Percentiles rank a stretch among this genome's conserved stretches.
phyloP scores from a whole-genome alignment of 2,888 invertebrate species.

The Eupithecia vulgata region DNA sequence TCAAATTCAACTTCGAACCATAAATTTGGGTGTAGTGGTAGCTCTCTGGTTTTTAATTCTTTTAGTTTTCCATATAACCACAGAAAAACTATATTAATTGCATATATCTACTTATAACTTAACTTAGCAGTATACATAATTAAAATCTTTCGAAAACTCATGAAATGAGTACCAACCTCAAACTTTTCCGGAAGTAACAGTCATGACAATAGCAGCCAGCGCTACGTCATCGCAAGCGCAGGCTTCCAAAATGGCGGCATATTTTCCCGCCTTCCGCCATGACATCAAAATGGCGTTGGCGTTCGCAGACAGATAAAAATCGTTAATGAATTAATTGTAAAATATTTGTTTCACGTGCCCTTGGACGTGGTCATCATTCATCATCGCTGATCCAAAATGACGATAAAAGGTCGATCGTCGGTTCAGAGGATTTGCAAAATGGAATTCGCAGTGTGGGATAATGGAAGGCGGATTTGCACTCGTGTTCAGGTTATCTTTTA shows the following conservation, averaged over 20 bases:
- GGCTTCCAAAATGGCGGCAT: slow-evolving; percentile 57
- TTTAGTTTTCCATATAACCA: not conserved
- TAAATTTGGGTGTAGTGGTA: not conserved
- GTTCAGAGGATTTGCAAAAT: slow-evolving; percentile 75
- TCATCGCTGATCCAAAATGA: slow-evolving; percentile 66
- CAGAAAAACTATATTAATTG: too few species aligned
- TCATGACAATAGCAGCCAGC: slow-evolving; percentile 59
- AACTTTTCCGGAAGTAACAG: slow-evolving; percentile 74
- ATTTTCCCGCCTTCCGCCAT: slow-evolving; percentile 42
- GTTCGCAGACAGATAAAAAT: slow-evolving; percentile 42
- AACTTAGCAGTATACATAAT: too few species aligned
- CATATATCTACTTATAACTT: not conserved
- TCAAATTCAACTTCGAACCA: not conserved
- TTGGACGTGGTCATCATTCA: slow-evolving; percentile 74
- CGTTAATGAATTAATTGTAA: slow-evolving; percentile 67
- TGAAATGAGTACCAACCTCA: slow-evolving; percentile 59
- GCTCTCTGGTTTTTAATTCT: not conserved
- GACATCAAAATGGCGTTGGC: slow-evolving; percentile 52
- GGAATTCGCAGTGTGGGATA: slow-evolving; percentile 47
- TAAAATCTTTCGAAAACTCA: not conserved
- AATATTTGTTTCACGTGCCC: slow-evolving; percentile 72
- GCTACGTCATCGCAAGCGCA: slow-evolving; percentile 43
- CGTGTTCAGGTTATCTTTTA: slow-evolving; percentile 50
- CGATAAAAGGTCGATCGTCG: slow-evolving; percentile 73
- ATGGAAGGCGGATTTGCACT: slow-evolving; percentile 60